A percentile compares a stretch with the other conserved stretches of the same genome.
phyloP scores from a whole-genome alignment of 2,113 vertebrate genomes.

The Myotis brandtii region DNA sequence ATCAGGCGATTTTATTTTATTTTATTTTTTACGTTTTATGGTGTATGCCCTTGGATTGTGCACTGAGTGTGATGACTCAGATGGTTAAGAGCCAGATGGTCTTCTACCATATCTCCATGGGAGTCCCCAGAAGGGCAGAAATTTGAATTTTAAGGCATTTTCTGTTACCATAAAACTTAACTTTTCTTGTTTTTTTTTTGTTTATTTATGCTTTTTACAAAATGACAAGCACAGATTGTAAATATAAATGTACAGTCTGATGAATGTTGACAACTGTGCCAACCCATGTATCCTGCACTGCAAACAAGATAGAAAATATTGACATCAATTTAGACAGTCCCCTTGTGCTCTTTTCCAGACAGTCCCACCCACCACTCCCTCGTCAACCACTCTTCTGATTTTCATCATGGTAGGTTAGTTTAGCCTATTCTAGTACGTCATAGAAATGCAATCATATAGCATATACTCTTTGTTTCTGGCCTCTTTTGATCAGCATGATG shows the following conservation, averaged over 20 bases:
- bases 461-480: neutral
- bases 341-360: neutral
- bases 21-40: neutral
- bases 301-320: neutral
- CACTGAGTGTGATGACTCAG: constrained; percentile 42
- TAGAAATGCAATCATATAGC: neutral
- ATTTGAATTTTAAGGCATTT: constrained; percentile 11
- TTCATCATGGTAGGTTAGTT: neutral
- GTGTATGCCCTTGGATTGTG: constrained; percentile 33
- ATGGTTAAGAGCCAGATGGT: constrained; percentile 40
- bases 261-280: neutral
- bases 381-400: neutral
- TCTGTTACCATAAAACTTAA: constrained; percentile 1
- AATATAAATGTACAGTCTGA: neutral
- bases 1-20: neutral
- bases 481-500: neutral
- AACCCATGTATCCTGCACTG: neutral
- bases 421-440: neutral
- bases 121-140: neutral
- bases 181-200: neutral
- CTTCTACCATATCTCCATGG: neutral
- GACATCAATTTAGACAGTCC: neutral
- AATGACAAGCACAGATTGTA: neutral
- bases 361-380: neutral
- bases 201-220: constrained; percentile 22